Conservation (phyloP, 2,797 vertebrate species). For the Pelochelys cantorii region DNA sequence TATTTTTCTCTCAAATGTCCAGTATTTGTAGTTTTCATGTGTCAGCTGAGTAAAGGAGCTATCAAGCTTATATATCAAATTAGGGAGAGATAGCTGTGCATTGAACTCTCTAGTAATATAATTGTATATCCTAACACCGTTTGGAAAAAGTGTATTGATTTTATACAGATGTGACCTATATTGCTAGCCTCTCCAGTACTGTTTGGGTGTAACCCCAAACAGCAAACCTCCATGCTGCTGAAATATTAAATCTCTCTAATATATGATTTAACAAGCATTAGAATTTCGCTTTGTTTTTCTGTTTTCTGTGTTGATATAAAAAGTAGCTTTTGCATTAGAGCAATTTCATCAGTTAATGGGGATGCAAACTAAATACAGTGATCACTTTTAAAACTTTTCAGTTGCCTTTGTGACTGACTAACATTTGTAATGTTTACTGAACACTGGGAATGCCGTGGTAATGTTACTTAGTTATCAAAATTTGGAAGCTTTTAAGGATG, state of each 20-base stretch:
- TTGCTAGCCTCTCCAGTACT: neutral
- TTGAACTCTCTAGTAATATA: conserved; percentile 28
- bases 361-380: neutral
- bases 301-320: neutral
- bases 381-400: conserved; percentile 10
- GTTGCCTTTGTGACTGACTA: neutral
- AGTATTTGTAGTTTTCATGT: neutral
- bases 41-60: neutral
- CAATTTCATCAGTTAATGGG: conserved; percentile 1
- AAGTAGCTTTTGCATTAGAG: neutral
- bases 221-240: neutral
- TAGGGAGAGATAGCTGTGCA: neutral
- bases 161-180: neutral
- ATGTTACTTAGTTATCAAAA: neutral
- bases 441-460: neutral
- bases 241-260: neutral
- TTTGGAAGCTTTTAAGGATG: neutral
- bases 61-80: neutral
- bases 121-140: neutral
- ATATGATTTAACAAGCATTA: conserved; percentile 24
- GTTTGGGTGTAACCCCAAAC: conserved; percentile 1
- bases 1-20: neutral
- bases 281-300: neutral
- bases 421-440: neutral
- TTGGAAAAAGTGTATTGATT: conserved; percentile 9